Base-by-base conservation (phyloP, 2,888 invertebrate genomes). In the Cephus nigrinus region DNA sequence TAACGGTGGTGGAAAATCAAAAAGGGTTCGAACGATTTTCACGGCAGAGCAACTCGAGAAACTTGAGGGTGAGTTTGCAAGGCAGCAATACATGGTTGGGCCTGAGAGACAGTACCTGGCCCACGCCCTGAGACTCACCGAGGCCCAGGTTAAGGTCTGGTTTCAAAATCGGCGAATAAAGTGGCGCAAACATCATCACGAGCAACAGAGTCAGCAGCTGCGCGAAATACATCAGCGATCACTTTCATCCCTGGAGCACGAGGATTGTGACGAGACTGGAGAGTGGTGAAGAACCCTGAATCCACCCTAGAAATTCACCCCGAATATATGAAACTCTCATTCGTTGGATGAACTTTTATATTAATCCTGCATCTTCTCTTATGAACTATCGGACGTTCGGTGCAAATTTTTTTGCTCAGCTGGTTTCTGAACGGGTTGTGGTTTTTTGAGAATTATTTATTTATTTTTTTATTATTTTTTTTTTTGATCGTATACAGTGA, bases 61-160 rank as follows among this genome's bases (percentile, higher is more conserved):
- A 84, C 93, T 99, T 77, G 98, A 99, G 90, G 96, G 97, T 0
- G 98, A 98, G 92, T 99, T 99, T 88, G 98, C 98, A 86, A 92
- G 98, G 69, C 98, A 98, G 88, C 98, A 99, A 92, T 99, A 99
- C 92, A 98, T 99, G 98, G 98, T 99, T 15, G 98, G 98, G 0
- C 98, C 98, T 0, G 98, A 98, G 92, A 93, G 98, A 80, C 94
- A 98, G 4, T 98, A 98, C 92, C 93, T 99, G 78, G 99, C 99
- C 0, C 96, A 97, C 82, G 96, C 97, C 0, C 92, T 98, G 74
- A 96, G 96, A 84, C 93, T 98, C 68, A 97, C 97, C 0, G 98
- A 98, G 90, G 97, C 97, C 5, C 97, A 98, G 94, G 97, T 97
- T 84, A 92, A 91, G 80, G 89, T 90, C 74, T 90, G 90, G 90